A percentile compares a stretch with the other conserved stretches of the same genome.
phyloP scores from a whole-genome alignment of 2,888 invertebrate species.

The Entomobrya proxima region DNA sequence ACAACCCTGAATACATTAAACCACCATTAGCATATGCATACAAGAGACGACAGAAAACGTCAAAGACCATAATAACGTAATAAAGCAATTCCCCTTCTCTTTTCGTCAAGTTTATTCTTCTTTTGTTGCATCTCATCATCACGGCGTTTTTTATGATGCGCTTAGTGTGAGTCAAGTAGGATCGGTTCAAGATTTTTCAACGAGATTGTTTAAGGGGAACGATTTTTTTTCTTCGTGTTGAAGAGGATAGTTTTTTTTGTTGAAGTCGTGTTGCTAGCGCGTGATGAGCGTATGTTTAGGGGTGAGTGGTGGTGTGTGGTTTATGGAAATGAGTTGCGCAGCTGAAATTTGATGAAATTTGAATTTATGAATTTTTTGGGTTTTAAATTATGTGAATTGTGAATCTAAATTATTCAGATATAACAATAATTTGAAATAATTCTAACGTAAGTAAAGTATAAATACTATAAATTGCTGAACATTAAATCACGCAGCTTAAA shows the following conservation, averaged over 20 bases:
- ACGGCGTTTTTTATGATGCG: not conserved
- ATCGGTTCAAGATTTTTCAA: not conserved
- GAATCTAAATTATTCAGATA: no score
- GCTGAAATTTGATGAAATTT: no score
- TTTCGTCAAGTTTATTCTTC: not conserved
- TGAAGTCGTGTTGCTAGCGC: not conserved
- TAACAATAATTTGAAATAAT: no score
- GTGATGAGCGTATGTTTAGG: not conserved
- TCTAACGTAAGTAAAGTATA: no score
- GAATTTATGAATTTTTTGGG: no score
- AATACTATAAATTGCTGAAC: no score
- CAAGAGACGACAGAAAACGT: not conserved
- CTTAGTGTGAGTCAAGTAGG: constrained; percentile 5
- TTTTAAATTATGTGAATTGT: no score
- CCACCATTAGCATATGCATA: no score
- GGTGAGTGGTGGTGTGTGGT: not conserved
- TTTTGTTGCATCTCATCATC: not conserved
- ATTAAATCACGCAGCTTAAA: no score
- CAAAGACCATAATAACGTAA: not conserved
- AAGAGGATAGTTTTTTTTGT: not conserved
- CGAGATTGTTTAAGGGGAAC: constrained; percentile 19
- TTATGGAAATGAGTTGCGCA: no score
- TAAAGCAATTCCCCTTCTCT: not conserved
- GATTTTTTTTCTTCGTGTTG: constrained; percentile 10
- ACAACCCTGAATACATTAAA: no score